Percentiles rank a stretch among this genome's conserved stretches.
These are phyloP conservation scores for Epizoanthus stellaris DNA, from an alignment of 92 coral and sea anemone species.

Conservation along the genomic window DNA sequence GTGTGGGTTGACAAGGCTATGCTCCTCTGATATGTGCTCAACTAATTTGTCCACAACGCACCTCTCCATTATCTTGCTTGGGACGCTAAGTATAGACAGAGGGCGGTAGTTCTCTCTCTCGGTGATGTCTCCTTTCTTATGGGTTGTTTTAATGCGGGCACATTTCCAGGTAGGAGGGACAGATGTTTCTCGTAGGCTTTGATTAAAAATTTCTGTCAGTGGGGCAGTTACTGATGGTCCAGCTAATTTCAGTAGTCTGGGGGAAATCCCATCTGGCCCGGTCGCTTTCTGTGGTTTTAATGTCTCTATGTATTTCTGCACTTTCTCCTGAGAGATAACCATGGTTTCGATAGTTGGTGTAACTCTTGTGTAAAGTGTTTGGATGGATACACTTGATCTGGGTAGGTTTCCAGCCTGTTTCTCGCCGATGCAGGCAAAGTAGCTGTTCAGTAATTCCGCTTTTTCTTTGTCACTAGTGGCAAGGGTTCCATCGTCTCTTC, in stretches of 20 bases:
- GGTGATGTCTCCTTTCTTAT: constrained; percentile 54
- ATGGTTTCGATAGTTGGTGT: constrained; percentile 37
- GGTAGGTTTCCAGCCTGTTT: constrained; percentile 21
- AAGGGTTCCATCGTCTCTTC: constrained; percentile 50
- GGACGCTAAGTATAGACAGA: constrained; percentile 44
- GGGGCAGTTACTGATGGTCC: constrained; percentile 33
- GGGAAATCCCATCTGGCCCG: constrained; percentile 50
- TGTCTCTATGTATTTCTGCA: constrained; percentile 16
- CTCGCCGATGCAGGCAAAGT: constrained; percentile 55
- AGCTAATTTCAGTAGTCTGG: constrained; percentile 42
- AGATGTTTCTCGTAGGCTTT: constrained; percentile 3
- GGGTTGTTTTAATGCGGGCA: constrained; percentile 40
- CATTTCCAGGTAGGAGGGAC: constrained; percentile 49
- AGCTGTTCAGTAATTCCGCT: constrained; percentile 45
- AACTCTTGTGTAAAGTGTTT: constrained; percentile 14
- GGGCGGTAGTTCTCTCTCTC: constrained; percentile 56
- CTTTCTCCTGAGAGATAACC: constrained; percentile 38
- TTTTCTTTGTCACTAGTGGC: constrained; percentile 47
- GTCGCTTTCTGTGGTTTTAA: constrained; percentile 45
- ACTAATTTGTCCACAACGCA: constrained; percentile 7
- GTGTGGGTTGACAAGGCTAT: background rate
- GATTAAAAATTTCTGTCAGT: constrained; percentile 37
- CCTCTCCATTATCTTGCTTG: constrained; percentile 59
- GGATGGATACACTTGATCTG: background rate
- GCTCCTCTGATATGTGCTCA: constrained; percentile 4